Evolutionary conservation across 23 tunicate genomes (phyloP), one percentile per base, ranked within the genome.

Genomic region (Ciona savignyi): DNA sequence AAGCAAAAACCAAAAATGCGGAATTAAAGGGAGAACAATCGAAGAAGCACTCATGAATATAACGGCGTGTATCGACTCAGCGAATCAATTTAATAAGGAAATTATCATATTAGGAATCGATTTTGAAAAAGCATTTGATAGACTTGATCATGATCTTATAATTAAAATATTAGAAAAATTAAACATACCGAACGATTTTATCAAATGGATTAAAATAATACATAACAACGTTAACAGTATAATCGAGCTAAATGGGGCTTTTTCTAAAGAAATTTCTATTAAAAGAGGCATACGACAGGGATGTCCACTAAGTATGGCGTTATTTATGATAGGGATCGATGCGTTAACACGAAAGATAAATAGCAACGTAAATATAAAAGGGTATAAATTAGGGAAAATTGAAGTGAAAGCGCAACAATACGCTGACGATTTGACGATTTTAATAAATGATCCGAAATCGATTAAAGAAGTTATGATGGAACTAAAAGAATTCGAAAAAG

Each of bases 271-370:
- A 74, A 60, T 60, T 0, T 0, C 60, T 2, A 60, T 56, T 31
- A 60, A 74, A 11, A 15, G 83, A 68, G 83, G 83, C 28, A 35
- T 78, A 2, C 34, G 83, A 21, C 83, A 78, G 29, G 83, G 83
- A 33, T 78, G 83, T 21, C 74, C 74, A 29, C 1, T 78, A 22
- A 68, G 75, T 33, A 78, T 78, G 83, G 25, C 51, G 4, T 67
- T 78, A 0, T 78, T 66, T 28, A n/a, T 30, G 15, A n/a, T 68
- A 30, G 64, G 26, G 1, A 71, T 33, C 22, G 75, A 78, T 24
- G 34, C 75, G 2, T 21, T 78, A 23, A 60, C 65, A 4, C 25
- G 67, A 68, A 26, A 25, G 25, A 78, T 68, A 4, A 29, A 78
- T 0, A 68, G 49, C 9, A 26, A 69, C 29, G 21, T 35, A 15